A percentile compares a stretch with the other conserved stretches of the same genome.
Conservation (phyloP, 2,797 vertebrate genomes). For the Lagothrix lagotricha region DNA sequence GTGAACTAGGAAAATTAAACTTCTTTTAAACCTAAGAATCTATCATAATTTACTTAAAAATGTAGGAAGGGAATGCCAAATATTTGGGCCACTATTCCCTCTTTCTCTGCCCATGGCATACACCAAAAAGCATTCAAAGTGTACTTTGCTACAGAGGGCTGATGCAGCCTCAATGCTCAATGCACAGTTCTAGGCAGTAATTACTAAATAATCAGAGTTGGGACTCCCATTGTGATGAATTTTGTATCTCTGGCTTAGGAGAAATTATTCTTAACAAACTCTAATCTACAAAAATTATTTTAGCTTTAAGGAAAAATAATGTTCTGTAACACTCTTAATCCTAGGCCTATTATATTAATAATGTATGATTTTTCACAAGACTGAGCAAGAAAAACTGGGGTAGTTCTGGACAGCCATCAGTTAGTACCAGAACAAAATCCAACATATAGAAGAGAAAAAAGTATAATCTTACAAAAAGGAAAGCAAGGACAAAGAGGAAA, state of each 20-base stretch:
- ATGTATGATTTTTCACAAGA: constrained; percentile 15
- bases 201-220: neutral
- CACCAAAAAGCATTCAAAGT: neutral
- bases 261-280: constrained; percentile 46
- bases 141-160: neutral
- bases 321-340: constrained; percentile 1
- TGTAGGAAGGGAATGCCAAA: neutral
- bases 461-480: neutral
- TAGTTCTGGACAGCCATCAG: neutral
- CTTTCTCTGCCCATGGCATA: neutral
- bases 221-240: neutral
- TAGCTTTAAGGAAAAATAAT: neutral
- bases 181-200: neutral
- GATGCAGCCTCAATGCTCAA: neutral
- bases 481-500: neutral
- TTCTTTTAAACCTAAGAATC: constrained; percentile 23
- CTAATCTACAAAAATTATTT: constrained; percentile 28
- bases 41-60: constrained; percentile 38
- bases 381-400: neutral
- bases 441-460: neutral
- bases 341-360: constrained; percentile 4
- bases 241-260: constrained; percentile 20
- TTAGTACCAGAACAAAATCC: neutral
- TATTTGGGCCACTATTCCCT: neutral
- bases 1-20: neutral